Conservation (phyloP, 2,888 invertebrate genomes). For the Achlya flavicornis region DNA sequence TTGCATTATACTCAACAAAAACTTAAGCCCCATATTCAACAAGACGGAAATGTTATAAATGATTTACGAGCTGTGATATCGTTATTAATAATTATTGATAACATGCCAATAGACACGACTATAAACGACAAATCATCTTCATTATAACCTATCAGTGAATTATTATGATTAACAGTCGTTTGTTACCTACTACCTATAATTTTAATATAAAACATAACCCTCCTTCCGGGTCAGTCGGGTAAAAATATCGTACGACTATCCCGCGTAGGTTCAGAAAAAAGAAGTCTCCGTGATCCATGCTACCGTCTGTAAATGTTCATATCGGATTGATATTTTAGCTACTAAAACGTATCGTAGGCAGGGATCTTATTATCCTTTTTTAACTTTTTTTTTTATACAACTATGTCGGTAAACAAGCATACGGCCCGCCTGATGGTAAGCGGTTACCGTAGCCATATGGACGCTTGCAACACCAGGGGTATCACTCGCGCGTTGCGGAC, state of each 20-base stretch:
- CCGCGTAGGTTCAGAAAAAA: neutral
- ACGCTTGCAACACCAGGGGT: too few relatives aligned
- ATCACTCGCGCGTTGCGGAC: too few relatives aligned
- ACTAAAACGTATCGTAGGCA: too few relatives aligned
- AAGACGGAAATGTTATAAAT: neutral
- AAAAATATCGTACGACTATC: neutral
- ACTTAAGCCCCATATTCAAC: neutral
- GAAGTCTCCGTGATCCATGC: too few relatives aligned
- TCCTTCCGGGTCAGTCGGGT: too few relatives aligned
- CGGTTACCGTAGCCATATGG: too few relatives aligned
- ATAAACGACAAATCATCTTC: neutral
- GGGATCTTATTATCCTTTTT: too few relatives aligned
- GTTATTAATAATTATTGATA: neutral
- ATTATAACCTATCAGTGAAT: neutral
- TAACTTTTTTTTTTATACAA: too few relatives aligned
- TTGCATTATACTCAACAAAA: neutral
- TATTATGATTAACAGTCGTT: neutral
- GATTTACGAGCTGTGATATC: constrained; percentile 2
- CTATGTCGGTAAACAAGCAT: too few relatives aligned
- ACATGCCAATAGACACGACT: neutral
- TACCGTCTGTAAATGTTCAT: neutral
- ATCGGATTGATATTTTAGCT: too few relatives aligned
- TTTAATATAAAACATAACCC: too few relatives aligned
- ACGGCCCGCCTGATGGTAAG: too few relatives aligned
- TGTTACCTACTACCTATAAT: neutral